Evolutionary conservation across 2,888 invertebrate species (phyloP), one percentile per base, ranked within the genome.

Genomic region (Phyllotreta cruciferae): DNA sequence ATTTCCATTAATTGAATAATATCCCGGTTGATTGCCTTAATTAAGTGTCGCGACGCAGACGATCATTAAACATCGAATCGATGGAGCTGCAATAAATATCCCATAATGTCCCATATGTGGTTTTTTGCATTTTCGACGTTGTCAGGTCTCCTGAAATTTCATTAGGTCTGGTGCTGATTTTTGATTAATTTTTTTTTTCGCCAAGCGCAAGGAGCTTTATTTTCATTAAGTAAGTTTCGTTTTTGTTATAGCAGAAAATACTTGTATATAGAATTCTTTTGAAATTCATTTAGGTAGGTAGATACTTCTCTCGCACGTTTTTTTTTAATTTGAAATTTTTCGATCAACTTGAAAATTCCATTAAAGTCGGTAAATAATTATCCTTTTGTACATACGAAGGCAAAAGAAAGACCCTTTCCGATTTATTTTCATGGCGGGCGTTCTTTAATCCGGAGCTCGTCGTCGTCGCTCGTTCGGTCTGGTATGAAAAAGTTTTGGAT

Each of bases 401-500:
- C 6, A 47, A 11, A 47, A 47, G 47, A 47, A 47, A 36, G 49
- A 11, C 11, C 49, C 49, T 57, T 49, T 47, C 24, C 10, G 24
- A 39, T 11, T 37, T 39, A 49, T 49, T 47, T 57, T 57, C 24
- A 14, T 13, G 49, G n/a, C 34, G 37, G 10, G 49, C 38, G 41
- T 49, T 45, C 45, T 56, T 56, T 56, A 56, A 56, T 56, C 47
- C 39, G 24, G 37, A 36, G 8, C 34, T 45, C 44, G 44, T 45
- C 44, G 45, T 37, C 14, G 34, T 50, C 52, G 49, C 7, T 24
- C 24, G 24, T 24, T 24, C 24, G 24, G 24, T 24, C 24, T 39
- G 45, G 47, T 50, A 50, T 50, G 50, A 58, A 58, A 58, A 58
- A 58, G 50, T 41, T 58, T 58, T 50, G 58, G 58, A 58, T 58